phyloP scores from a whole-genome alignment of 1,140 invertebrate species.

The Sycophila sp. region DNA sequence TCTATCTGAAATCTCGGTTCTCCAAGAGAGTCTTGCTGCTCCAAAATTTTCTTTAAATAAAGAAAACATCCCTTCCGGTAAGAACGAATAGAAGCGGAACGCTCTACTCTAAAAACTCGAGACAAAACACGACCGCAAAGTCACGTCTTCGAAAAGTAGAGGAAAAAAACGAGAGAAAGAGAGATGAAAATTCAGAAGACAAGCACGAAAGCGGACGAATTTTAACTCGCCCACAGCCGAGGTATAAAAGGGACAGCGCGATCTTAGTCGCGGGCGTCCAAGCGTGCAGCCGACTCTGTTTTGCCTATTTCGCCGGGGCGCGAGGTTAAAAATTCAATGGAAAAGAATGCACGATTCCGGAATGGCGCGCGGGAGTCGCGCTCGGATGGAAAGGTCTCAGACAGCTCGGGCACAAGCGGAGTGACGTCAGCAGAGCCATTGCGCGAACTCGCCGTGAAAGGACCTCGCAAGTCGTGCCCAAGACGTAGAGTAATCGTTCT shows the following conservation, averaged over 20 bases:
- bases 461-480: background rate
- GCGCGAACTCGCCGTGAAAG: background rate
- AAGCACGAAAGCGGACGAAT: too few species aligned
- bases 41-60: too few species aligned
- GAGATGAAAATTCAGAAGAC: background rate
- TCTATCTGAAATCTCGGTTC: too few species aligned
- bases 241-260: too few species aligned
- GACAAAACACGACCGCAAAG: too few species aligned
- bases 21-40: too few species aligned
- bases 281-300: background rate
- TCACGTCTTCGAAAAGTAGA: background rate
- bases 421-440: background rate
- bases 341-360: background rate
- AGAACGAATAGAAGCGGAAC: background rate
- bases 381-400: background rate
- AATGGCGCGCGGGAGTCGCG: background rate
- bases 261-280: too few species aligned
- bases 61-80: too few species aligned
- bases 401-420: background rate
- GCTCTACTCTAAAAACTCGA: too few species aligned
- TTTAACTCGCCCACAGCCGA: too few species aligned
- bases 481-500: conserved; percentile 42
- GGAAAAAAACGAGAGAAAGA: background rate
- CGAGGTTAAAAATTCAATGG: background rate
- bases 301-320: background rate